Base-by-base conservation (phyloP, 2,888 invertebrate genomes). In the Chironomus tentans region DNA sequence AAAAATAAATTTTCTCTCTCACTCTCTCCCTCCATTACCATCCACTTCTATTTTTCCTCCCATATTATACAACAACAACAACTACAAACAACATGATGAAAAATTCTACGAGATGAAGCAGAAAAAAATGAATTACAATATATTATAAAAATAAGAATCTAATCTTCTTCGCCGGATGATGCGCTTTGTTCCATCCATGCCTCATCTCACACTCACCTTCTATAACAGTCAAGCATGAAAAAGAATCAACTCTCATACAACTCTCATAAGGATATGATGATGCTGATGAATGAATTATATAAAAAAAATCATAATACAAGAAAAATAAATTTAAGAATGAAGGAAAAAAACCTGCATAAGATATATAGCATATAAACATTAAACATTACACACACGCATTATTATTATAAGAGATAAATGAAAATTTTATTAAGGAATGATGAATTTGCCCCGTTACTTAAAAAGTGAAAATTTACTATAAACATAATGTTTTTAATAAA, bases 381-480 rank as follows among this genome's bases (percentile, higher is more conserved):
- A 65, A 65, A 65, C n/a, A 56, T 18, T 15, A 21, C 21, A 62
- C 62, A 62, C 62, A 65, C 65, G 24, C 65, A 65, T 65, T 65
- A 65, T 24, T 21, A 21, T 65, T 65, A 65, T 65, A 65, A 65
- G 24, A 65, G 21, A 22, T 56, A 38, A 38, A 56, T 15, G 15
- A 65, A 65, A 65, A 22, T 65, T 38, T 21, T 65, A 68, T 74
- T 68, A 65, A 65, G 13, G 62, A 65, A 65, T 18, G 56, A 74
- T 46, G 47, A 74, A 68, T 68, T 74, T 74, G 68, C 74, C 68
- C 74, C 68, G 74, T 74, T 74, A 74, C 74, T 74, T 74, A 74
- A 74, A 72, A 62, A 47, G 15, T 38, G 21, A 74, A 74, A 21
- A 65, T 61, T n/a, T n/a, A 21, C 56, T 21, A 22, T 22, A 73